Evolutionary conservation across 2,113 vertebrate species (phyloP).

Genomic region (Turdus rufiventris): DNA sequence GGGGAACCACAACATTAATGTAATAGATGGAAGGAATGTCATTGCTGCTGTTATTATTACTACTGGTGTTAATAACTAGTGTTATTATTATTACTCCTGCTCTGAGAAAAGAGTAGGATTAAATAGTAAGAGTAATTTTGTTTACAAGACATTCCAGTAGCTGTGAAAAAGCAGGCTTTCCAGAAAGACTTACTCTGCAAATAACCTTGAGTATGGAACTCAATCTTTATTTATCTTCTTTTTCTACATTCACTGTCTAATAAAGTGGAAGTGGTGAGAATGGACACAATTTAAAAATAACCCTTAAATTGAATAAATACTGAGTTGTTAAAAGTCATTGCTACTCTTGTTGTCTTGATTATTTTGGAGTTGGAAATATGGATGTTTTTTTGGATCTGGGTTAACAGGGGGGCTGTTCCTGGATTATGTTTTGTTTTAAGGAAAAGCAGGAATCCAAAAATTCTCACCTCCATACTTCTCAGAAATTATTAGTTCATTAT

Average conservation of each 20-base stretch:
- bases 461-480: not conserved
- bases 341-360: not conserved
- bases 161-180: not conserved
- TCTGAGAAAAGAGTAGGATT: not conserved
- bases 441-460: not conserved
- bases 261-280: fast-evolving
- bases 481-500: not conserved
- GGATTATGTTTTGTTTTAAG: not conserved
- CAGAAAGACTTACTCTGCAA: not conserved
- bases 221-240: not conserved
- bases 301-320: not conserved
- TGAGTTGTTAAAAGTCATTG: not conserved
- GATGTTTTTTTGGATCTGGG: not conserved
- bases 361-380: not conserved
- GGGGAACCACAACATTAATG: fast-evolving
- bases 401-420: not conserved
- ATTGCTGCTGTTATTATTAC: not conserved
- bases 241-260: not conserved
- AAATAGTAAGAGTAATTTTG: not conserved
- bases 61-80: not conserved
- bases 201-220: not conserved
- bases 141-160: not conserved
- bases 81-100: not conserved
- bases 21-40: not conserved
- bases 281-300: not conserved